These are phyloP conservation scores for Lasioglossum oenotherae DNA, from an alignment of 2,888 invertebrate species.

Conservation along the genomic window DNA sequence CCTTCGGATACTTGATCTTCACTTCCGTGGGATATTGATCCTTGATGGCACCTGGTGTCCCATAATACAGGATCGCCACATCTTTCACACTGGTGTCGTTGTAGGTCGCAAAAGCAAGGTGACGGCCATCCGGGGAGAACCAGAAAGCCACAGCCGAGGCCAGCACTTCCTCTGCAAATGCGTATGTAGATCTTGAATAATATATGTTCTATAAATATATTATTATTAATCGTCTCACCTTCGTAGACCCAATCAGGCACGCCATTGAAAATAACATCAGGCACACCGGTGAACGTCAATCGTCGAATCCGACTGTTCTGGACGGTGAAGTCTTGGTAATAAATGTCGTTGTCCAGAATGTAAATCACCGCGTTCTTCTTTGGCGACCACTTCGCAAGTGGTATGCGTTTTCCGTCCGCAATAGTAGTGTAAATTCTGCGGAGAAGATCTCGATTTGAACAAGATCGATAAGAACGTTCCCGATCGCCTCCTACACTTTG, in stretches of 20 bases:
- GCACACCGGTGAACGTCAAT: conserved; percentile 88
- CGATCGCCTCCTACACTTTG: background rate
- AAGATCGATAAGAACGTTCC: background rate
- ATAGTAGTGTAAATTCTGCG: conserved; percentile 84
- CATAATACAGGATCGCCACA: conserved; percentile 89
- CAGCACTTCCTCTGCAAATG: conserved; percentile 91
- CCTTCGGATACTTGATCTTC: conserved; percentile 92
- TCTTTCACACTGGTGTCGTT: conserved; percentile 89
- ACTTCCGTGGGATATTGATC: conserved; percentile 89
- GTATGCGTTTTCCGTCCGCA: conserved; percentile 86
- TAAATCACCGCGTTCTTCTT: conserved; percentile 86
- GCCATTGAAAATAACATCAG: conserved; percentile 91
- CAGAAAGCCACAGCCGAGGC: conserved; percentile 90
- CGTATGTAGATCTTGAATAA: background rate
- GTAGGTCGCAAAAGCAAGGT: conserved; percentile 90
- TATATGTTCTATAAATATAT: background rate
- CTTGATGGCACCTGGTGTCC: conserved; percentile 86
- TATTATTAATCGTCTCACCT: conserved; percentile 85
- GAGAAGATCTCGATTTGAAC: background rate
- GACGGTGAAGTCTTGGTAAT: conserved; percentile 84
- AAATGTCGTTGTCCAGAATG: conserved; percentile 90
- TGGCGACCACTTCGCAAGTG: conserved; percentile 88
- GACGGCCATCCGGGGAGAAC: conserved; percentile 90
- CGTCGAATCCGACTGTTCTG: conserved; percentile 76
- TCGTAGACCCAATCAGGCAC: conserved; percentile 97